Evolutionary conservation across 2,888 invertebrate genomes (phyloP), one percentile per base, ranked within the genome.

Genomic region (Hydraecia micacea): DNA sequence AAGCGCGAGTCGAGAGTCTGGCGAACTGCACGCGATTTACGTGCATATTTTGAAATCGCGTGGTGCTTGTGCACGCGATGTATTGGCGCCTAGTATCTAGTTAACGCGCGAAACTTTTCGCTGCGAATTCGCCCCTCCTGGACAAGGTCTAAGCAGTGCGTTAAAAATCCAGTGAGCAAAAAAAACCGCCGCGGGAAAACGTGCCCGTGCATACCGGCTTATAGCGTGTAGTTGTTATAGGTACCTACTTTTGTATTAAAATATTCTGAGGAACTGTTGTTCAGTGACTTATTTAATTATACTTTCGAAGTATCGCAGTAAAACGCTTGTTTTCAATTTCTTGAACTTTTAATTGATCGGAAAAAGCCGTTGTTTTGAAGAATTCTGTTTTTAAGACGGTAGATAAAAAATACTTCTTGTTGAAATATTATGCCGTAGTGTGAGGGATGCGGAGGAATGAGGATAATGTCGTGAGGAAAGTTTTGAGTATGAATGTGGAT

Each of bases 241-340:
- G 6, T 39, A 74, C 9, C 25, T n/a, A 36, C 46, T 70, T 82
- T 66, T 49, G 73, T 65, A 79, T 77, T 67, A 52, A 73, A 74
- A 66, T 63, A 77, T 79, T 58, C 65, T 60, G 65, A 77, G 28
- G 21, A 75, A 77, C 60, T 52, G 62, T 85, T 86, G 49, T 75
- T 86, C 62, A n/a, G 39, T 70, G 68, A 81, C 55, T 77, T 83
- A 77, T 72, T 85, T 86, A 86, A 86, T 86, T 80, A 85, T 28
- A 72, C 28, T 85, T 80, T 71, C 18, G 36, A 77, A 83, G 77
- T 84, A 58, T 69, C 39, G 60, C 46, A 68, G 72, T 80, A 28
- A 42, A 52, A 76, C 70, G 72, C 62, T 52, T 32, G 72, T 66
- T 71, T 71, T 73, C 36, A 74, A 77, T 21, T 69, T 80, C 65